Evolutionary conservation across 2,888 invertebrate species (phyloP).

Genomic region (Agonum fuliginosum): DNA sequence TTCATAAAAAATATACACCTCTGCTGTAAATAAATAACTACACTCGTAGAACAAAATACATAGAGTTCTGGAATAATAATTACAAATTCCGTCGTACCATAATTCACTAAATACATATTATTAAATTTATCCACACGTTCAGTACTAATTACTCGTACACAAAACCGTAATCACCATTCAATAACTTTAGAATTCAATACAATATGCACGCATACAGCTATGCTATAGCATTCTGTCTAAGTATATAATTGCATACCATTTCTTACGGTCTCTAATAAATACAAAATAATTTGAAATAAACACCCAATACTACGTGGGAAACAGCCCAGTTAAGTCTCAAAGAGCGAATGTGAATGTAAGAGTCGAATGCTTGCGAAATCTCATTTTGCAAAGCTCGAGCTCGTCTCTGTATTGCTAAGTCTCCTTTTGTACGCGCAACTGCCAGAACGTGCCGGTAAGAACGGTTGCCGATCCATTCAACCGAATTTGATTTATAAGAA

Average conservation of each 20-base stretch:
- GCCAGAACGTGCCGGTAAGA: constrained; percentile 2
- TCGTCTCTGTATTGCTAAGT: constrained; percentile 23
- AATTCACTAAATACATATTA: too few relatives aligned
- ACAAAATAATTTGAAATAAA: constrained; percentile 25
- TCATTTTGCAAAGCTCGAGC: not conserved
- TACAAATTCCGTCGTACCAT: too few relatives aligned
- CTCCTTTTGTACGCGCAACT: constrained; percentile 36
- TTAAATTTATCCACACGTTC: too few relatives aligned
- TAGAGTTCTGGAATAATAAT: not conserved
- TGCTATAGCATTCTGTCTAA: too few relatives aligned
- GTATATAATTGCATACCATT: not conserved
- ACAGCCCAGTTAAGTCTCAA: constrained; percentile 11
- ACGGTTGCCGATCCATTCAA: constrained; percentile 21
- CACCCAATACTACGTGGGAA: not conserved
- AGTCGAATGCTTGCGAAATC: not conserved
- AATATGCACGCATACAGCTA: not conserved
- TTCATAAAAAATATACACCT: not conserved
- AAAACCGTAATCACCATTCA: too few relatives aligned
- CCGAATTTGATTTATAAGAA: constrained; percentile 2
- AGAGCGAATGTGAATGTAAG: constrained; percentile 10
- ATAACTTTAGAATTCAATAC: too few relatives aligned
- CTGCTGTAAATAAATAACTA: not conserved
- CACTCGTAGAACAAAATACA: too few relatives aligned
- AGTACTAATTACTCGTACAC: too few relatives aligned
- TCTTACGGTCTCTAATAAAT: constrained; percentile 13